phyloP scores from a whole-genome alignment of 2,888 invertebrate genomes.

The Cheilosia grossa region DNA sequence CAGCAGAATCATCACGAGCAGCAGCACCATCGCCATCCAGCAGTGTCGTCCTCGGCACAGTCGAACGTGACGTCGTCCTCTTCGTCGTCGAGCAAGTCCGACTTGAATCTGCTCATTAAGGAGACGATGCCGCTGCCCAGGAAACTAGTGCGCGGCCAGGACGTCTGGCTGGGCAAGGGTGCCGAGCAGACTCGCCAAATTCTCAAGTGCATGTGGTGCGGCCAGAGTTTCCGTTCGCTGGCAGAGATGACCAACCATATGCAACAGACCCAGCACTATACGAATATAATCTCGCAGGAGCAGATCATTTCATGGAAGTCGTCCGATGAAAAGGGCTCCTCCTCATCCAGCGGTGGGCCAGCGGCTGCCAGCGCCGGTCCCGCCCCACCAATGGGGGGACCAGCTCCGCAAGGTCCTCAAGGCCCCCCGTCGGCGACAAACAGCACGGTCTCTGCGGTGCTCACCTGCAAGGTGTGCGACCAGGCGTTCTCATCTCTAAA shows the following conservation, averaged over 20 bases:
- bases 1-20: constrained; percentile 62
- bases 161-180: constrained; percentile 98
- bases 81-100: constrained; percentile 89
- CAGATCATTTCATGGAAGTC: constrained; percentile 98
- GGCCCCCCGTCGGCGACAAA: constrained; percentile 76
- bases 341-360: constrained; percentile 78
- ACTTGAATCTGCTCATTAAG: constrained; percentile 93
- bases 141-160: constrained; percentile 97
- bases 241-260: constrained; percentile 99
- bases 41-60: constrained; percentile 79
- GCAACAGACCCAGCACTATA: constrained; percentile 99
- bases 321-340: constrained; percentile 88
- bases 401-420: constrained; percentile 56
- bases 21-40: constrained; percentile 79
- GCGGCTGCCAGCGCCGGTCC: constrained; percentile 47
- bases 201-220: constrained; percentile 99
- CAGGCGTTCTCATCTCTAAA: constrained; percentile 97
- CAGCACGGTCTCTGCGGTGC: constrained; percentile 95
- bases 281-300: constrained; percentile 98
- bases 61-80: constrained; percentile 83
- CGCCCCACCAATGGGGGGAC: constrained; percentile 64
- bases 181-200: constrained; percentile 98
- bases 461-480: constrained; percentile 98
- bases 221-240: constrained; percentile 97
- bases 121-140: constrained; percentile 98